Base-by-base conservation (phyloP, 1,140 invertebrate genomes). In the Semibalanus balanoides region DNA sequence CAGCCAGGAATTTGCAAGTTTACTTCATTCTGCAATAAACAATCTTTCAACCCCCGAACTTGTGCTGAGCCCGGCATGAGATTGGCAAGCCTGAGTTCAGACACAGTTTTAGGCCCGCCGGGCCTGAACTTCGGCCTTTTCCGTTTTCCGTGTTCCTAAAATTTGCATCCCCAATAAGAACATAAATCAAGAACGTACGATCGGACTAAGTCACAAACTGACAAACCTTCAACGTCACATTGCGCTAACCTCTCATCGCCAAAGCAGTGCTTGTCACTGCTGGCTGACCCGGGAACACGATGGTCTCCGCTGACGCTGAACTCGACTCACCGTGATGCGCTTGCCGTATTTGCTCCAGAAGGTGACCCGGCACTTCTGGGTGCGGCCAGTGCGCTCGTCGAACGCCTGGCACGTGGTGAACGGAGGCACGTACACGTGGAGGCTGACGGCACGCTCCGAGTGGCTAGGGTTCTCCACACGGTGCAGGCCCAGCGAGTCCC, bases 401-500 rank as follows among this genome's bases (percentile, higher is more conserved):
- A 99, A 99, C 3, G 94, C 75, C 0, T 89, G 87, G 83, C 97
- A 99, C 70, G 88, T 84, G 74, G 91, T 87, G 83, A 96, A 99
- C 0, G 97, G 96, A 0, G 97, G 97, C 80, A 91, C 94, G 84
- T 99, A 99, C 0, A 99, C 87, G 82, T 99, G 97, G 27, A 99
- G 85, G 17, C 94, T 96, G 0, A 98, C 91, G 0, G 96, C 92
- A 3, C 88, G 87, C 80, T 97, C 91, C 0, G 90, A 87, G 81
- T 96, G 90, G 31, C 93, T 96, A 0, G 91, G 87, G 83, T 99
- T 99, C 86, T 97, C 95, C 76, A 99, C 94, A 3, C 97, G 88
- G 84, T 99, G 97, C 9, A 99, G 86, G 0, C 97, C 97, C 77
- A 98, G 83, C 0, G 91, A 90, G 86, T 99, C n/a, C n/a, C 96